Percentiles rank a stretch among this genome's conserved stretches.
Conservation (phyloP, 2,113 vertebrate genomes). For the Sapajus apella region DNA sequence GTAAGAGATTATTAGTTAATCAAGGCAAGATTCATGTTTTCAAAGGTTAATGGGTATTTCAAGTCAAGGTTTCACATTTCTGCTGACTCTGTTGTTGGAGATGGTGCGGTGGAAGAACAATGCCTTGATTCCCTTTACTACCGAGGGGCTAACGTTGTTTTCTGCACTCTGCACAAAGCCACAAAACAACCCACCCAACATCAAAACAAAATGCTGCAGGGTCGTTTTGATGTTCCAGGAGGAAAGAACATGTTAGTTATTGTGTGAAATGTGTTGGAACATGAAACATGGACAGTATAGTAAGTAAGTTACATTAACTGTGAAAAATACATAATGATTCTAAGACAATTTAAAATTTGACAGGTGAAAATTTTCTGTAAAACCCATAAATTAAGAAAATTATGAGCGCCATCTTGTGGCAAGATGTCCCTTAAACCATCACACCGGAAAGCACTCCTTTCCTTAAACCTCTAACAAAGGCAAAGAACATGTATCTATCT, state of each 20-base stretch:
- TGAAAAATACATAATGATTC: background rate
- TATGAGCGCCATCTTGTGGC: slow-evolving; percentile 70
- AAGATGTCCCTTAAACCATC: background rate
- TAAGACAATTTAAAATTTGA: slow-evolving; percentile 13
- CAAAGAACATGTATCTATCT: background rate
- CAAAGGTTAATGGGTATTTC: slow-evolving; percentile 56
- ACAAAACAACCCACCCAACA: background rate
- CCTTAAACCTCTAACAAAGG: background rate
- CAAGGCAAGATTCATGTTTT: slow-evolving; percentile 42
- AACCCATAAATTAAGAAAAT: slow-evolving; percentile 63
- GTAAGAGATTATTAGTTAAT: slow-evolving; percentile 51
- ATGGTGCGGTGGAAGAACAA: background rate
- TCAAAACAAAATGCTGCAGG: background rate
- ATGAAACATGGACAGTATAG: background rate
- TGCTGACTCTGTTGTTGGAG: slow-evolving; percentile 30
- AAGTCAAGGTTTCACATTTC: slow-evolving; percentile 34
- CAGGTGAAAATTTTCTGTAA: background rate
- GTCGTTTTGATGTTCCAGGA: background rate
- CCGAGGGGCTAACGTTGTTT: background rate
- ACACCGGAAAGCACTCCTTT: background rate
- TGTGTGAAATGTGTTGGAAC: background rate
- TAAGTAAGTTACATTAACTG: background rate
- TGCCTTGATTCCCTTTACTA: background rate
- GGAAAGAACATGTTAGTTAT: background rate
- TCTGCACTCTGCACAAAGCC: background rate